Evolutionary conservation across 2,797 vertebrate species (phyloP), one percentile per base, ranked within the genome.

Genomic region (Nannoperca obscura): DNA sequence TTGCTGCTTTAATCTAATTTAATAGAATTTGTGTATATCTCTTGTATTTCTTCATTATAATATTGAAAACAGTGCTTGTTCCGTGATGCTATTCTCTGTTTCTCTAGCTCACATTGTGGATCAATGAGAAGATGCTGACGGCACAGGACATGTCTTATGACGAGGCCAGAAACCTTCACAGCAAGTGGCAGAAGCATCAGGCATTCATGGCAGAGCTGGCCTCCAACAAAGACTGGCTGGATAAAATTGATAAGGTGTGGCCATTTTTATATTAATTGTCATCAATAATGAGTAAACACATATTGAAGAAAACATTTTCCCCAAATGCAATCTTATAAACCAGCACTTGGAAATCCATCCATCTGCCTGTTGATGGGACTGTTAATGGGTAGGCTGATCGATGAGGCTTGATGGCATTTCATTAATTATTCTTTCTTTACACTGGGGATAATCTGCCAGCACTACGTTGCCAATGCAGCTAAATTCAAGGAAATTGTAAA

Each of bases 111-210:
- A 96, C 95, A 0, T 94, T 98, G 55, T 99, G 97, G 97, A 97
- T 98, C 74, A 96, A 97, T 0, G 97, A 99, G 93, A 99, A 98
- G 95, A 97, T 98, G 97, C 93, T 98, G 76, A 97, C 97, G 0
- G 97, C 97, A 3, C 97, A 97, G 90, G 97, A 99, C 62, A 96
- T 98, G 93, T 97, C 97, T 14, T 98, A 98, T 2, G 97, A 98
- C 1, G 97, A 97, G 82, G 96, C 97, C 17, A 95, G 96, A 67
- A 97, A 97, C 93, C 96, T 98, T 71, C 97, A 98, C 92, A 97
- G 96, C 91, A 98, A 98, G 89, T 99, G 97, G 97, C 97, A 98
- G 92, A 99, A 98, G 81, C 97, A 98, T 91, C 97, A 98, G 88
- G 97, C 97, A 5, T 99, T 98, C 86, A 97, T 97, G 89, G 97